phyloP scores from a whole-genome alignment of 2,797 vertebrate genomes.

The Nyctalus aviator region DNA sequence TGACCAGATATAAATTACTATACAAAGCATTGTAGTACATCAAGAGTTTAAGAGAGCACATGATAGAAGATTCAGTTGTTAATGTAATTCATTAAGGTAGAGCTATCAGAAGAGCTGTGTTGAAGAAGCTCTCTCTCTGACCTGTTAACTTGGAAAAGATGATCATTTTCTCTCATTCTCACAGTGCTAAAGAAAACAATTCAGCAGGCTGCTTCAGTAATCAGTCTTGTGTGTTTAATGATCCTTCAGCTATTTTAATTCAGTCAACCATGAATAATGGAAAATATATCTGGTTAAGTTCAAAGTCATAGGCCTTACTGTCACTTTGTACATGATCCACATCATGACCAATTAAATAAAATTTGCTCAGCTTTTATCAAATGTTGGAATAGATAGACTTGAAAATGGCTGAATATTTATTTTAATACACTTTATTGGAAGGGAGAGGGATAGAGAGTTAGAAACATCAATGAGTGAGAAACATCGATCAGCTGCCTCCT shows the following conservation, averaged over 20 bases:
- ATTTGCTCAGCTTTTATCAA: conserved; percentile 39
- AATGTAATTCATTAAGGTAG: conserved; percentile 68
- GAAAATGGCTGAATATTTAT: background rate
- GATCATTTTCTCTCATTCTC: conserved; percentile 60
- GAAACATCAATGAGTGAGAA: too few relatives aligned
- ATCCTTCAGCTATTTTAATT: conserved; percentile 55
- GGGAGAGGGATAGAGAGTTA: too few relatives aligned
- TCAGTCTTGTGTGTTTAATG: conserved; percentile 51
- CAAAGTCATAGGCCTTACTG: conserved; percentile 24
- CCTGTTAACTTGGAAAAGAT: conserved; percentile 55
- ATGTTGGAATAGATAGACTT: background rate
- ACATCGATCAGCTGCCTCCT: too few relatives aligned
- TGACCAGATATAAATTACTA: conserved; percentile 68
- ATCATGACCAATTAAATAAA: conserved; percentile 54
- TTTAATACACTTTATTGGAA: too few relatives aligned
- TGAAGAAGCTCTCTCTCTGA: conserved; percentile 56
- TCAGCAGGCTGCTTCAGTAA: conserved; percentile 26
- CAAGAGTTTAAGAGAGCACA: conserved; percentile 71
- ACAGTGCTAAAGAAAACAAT: conserved; percentile 65
- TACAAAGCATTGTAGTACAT: conserved; percentile 69
- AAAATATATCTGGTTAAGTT: conserved; percentile 47
- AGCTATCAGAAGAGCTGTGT: conserved; percentile 68
- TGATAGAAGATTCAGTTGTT: conserved; percentile 66
- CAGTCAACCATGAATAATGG: conserved; percentile 57
- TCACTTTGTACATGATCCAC: background rate